phyloP scores from a whole-genome alignment of 2,888 invertebrate genomes.

The Trissonchulus latispiculum region DNA sequence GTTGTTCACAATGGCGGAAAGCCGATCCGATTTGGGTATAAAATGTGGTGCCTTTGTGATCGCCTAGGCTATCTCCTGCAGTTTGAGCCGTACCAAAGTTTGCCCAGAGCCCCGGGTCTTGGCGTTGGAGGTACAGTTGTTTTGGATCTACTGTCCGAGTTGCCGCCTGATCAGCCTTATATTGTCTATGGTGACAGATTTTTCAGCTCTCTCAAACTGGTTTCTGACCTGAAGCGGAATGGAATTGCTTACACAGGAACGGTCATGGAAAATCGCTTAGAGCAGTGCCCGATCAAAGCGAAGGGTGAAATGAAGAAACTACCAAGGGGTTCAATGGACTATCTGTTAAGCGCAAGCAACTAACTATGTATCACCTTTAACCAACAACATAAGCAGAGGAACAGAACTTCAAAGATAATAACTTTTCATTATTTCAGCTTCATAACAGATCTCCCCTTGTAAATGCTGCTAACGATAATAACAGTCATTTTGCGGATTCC shows the following conservation, averaged over 20 bases:
- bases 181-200: conserved; percentile 3
- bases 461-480: no score
- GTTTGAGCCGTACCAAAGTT: conserved; percentile 7
- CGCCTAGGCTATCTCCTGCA: neutral
- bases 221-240: neutral
- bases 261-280: conserved; percentile 1
- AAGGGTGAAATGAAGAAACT: neutral
- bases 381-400: no score
- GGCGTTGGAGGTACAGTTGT: neutral
- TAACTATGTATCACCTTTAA: no score
- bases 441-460: no score
- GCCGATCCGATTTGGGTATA: conserved; percentile 10
- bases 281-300: neutral
- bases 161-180: neutral
- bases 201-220: neutral
- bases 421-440: no score
- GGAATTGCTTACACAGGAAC: conserved; percentile 1
- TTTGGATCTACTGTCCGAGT: neutral
- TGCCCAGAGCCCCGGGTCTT: neutral
- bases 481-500: no score
- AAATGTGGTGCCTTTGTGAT: conserved; percentile 6
- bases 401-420: no score
- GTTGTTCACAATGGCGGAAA: no score
- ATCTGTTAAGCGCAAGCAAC: no score
- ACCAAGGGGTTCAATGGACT: no score